phyloP scores from a whole-genome alignment of 2,888 invertebrate species.

The Perdita meconis region DNA sequence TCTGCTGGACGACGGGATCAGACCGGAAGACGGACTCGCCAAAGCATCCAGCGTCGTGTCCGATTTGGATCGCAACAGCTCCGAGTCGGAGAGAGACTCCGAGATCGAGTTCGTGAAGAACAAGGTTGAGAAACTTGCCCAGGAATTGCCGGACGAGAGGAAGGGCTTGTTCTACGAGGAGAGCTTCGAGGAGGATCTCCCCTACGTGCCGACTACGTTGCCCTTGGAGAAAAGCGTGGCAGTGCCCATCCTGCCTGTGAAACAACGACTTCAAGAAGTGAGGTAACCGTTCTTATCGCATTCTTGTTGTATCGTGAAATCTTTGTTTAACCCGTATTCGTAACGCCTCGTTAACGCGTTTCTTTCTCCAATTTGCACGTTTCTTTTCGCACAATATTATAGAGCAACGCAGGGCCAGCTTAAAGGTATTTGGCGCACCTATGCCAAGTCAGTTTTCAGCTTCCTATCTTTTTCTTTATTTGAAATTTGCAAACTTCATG shows the following conservation, averaged over 20 bases:
- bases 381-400: too few species aligned
- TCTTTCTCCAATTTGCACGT: too few species aligned
- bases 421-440: too few species aligned
- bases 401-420: too few species aligned
- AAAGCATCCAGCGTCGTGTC: constrained; percentile 78
- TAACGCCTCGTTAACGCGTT: too few species aligned
- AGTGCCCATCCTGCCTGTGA: constrained; percentile 92
- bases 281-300: constrained; percentile 67
- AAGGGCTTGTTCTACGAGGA: constrained; percentile 92
- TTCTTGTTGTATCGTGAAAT: too few species aligned
- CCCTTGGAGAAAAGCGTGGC: constrained; percentile 93
- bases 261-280: constrained; percentile 86
- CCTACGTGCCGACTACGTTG: constrained; percentile 95
- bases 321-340: neutral
- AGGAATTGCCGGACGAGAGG: constrained; percentile 88
- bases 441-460: too few species aligned
- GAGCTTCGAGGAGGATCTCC: constrained; percentile 93
- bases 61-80: constrained; percentile 84
- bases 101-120: constrained; percentile 85
- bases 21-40: constrained; percentile 59
- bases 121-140: constrained; percentile 86
- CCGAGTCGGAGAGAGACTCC: constrained; percentile 90
- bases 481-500: too few species aligned
- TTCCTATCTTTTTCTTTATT: too few species aligned
- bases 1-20: constrained; percentile 61